phyloP scores from a whole-genome alignment of 92 coral and sea anemone genomes.

The Epizoanthus rinbou region DNA sequence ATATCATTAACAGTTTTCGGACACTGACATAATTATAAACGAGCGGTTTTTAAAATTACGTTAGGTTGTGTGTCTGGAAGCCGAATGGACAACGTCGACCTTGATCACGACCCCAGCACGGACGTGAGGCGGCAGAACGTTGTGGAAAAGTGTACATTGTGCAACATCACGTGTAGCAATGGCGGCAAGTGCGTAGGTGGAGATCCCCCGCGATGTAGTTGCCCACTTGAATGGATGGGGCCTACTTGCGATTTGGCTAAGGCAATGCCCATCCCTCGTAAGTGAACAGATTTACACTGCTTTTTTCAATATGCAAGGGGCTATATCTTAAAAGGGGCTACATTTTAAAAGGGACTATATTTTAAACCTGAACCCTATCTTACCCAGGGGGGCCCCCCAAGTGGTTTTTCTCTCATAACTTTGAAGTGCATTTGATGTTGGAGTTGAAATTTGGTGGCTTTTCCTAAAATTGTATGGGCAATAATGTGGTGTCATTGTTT shows the following conservation, averaged over 20 bases:
- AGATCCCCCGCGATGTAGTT: conserved; percentile 35
- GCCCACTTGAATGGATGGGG: conserved; percentile 22
- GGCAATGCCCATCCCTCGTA: conserved; percentile 4
- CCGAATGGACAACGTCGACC: conserved; percentile 61
- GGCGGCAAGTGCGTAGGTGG: conserved; percentile 37
- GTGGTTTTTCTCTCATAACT: too few relatives aligned
- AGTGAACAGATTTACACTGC: background rate
- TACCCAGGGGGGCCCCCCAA: too few relatives aligned
- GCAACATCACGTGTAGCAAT: conserved; percentile 23
- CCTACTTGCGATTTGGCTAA: conserved; percentile 27
- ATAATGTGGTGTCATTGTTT: too few relatives aligned
- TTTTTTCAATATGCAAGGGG: too few relatives aligned
- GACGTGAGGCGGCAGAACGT: conserved; percentile 65
- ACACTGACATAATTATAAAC: background rate
- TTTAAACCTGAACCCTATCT: too few relatives aligned
- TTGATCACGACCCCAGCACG: conserved; percentile 54
- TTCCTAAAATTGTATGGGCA: too few relatives aligned
- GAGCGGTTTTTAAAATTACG: background rate
- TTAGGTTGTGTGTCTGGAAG: conserved; percentile 75
- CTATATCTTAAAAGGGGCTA: too few relatives aligned
- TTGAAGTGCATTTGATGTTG: too few relatives aligned
- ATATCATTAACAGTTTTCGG: too few relatives aligned
- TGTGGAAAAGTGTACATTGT: conserved; percentile 26
- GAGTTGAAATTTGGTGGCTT: too few relatives aligned
- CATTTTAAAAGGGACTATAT: too few relatives aligned